Evolutionary conservation across 2,113 vertebrate species (phyloP).

Genomic region (Pristiophorus japonicus): DNA sequence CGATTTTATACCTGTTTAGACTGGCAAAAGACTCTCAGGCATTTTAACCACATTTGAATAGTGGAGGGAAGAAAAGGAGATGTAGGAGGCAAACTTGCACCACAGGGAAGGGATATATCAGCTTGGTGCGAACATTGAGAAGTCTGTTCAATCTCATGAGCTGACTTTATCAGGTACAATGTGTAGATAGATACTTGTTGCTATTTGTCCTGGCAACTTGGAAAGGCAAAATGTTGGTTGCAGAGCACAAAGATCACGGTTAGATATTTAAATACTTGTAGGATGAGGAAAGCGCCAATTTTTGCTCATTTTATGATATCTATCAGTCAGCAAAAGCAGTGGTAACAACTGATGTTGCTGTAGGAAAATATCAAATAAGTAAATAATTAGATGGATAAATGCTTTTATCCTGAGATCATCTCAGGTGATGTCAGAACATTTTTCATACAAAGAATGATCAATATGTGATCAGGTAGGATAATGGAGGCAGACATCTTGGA

Average conservation of each 20-base stretch:
- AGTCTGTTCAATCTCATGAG: background rate
- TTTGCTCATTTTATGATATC: background rate
- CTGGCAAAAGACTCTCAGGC: background rate
- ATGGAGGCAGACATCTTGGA: no score
- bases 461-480: no score
- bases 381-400: background rate
- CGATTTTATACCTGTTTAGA: no score
- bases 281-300: background rate
- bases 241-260: no score
- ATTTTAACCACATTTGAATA: background rate
- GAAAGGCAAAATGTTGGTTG: no score
- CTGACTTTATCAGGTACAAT: background rate
- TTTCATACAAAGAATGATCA: no score
- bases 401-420: background rate
- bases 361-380: background rate
- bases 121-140: background rate
- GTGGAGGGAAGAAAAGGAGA: background rate
- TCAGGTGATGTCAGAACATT: background rate
- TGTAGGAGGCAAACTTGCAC: background rate
- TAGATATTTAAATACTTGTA: no score
- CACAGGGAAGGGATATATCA: background rate
- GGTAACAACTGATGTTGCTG: background rate
- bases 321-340: background rate
- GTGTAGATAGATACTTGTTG: no score
- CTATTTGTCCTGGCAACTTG: no score